These are phyloP conservation scores for Poeciliopsis occidentalis DNA, from an alignment of 2,113 vertebrate species.

Conservation along the genomic window DNA sequence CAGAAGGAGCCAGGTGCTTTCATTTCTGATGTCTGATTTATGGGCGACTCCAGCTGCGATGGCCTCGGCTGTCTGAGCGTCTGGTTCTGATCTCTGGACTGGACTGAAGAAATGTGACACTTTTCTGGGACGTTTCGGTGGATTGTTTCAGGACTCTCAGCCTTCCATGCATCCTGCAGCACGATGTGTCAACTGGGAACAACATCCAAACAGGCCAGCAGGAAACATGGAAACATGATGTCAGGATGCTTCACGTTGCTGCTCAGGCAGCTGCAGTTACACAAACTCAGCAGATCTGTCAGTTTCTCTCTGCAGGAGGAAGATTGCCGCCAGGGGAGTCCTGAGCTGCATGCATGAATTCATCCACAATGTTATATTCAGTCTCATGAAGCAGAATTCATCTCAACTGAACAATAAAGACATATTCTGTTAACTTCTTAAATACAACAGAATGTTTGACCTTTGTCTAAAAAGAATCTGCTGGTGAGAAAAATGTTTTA, in stretches of 20 bases:
- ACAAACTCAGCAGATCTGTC: constrained; percentile 36
- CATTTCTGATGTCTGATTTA: not conserved
- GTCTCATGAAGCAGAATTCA: not conserved
- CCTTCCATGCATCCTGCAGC: not conserved
- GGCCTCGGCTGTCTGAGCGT: no score
- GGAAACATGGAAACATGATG: constrained; percentile 15
- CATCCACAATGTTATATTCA: not conserved
- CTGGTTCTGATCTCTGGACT: not conserved
- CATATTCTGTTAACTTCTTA: constrained; percentile 1
- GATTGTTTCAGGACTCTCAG: not conserved
- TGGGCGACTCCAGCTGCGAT: not conserved
- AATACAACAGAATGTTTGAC: constrained; percentile 1
- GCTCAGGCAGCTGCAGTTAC: constrained; percentile 18
- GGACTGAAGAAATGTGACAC: fast-evolving
- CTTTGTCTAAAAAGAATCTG: constrained; percentile 12
- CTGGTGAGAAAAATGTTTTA: constrained; percentile 11
- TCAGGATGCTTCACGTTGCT: constrained; percentile 16
- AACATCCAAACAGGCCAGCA: constrained; percentile 27
- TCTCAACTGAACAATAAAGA: no score
- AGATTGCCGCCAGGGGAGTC: not conserved
- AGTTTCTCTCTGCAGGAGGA: not conserved
- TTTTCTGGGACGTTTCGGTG: not conserved
- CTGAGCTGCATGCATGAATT: not conserved
- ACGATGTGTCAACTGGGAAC: not conserved
- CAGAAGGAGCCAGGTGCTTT: no score